Conservation (phyloP, 2,888 invertebrate genomes). For the Physocephala rufipes region DNA sequence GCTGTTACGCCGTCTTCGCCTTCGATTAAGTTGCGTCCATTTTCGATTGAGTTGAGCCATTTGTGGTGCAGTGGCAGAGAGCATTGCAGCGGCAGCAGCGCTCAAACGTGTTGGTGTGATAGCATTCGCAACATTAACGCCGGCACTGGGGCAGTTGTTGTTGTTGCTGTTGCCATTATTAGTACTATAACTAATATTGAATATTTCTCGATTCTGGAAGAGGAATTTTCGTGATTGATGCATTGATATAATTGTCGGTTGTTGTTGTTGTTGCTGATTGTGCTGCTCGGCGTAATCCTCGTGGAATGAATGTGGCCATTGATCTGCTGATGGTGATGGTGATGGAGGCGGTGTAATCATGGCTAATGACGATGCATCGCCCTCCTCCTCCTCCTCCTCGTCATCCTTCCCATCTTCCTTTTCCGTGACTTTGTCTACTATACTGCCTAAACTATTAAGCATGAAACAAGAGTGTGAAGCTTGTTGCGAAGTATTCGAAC, state of each 20-base stretch:
- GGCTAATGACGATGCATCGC: constrained; percentile 57
- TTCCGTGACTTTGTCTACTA: constrained; percentile 35
- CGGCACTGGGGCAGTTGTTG: constrained; percentile 42
- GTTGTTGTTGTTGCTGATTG: constrained; percentile 35
- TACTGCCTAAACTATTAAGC: constrained; percentile 41
- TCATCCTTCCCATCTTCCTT: constrained; percentile 31
- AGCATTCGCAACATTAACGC: constrained; percentile 49
- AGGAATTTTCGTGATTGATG: constrained; percentile 57
- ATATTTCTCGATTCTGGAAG: constrained; percentile 59
- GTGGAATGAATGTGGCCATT: constrained; percentile 13
- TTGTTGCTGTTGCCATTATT: constrained; percentile 21
- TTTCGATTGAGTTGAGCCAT: constrained; percentile 63
- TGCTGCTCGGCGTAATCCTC: constrained; percentile 23
- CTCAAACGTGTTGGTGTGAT: constrained; percentile 61
- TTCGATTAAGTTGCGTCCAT: constrained; percentile 62
- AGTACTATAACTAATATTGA: constrained; percentile 57
- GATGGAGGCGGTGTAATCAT: constrained; percentile 63
- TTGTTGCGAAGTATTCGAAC: constrained; percentile 36
- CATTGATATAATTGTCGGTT: constrained; percentile 35
- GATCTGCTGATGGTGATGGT: constrained; percentile 44
- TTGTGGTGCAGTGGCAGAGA: constrained; percentile 63
- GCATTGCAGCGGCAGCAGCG: constrained; percentile 57
- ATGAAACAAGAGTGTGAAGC: constrained; percentile 46
- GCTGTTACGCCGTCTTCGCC: constrained; percentile 60
- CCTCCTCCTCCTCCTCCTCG: constrained; percentile 39